Percentiles rank a stretch among this genome's conserved stretches.
Evolutionary conservation across 2,113 vertebrate genomes (phyloP).

Genomic region (Hypocryptadius cinnamomeus): DNA sequence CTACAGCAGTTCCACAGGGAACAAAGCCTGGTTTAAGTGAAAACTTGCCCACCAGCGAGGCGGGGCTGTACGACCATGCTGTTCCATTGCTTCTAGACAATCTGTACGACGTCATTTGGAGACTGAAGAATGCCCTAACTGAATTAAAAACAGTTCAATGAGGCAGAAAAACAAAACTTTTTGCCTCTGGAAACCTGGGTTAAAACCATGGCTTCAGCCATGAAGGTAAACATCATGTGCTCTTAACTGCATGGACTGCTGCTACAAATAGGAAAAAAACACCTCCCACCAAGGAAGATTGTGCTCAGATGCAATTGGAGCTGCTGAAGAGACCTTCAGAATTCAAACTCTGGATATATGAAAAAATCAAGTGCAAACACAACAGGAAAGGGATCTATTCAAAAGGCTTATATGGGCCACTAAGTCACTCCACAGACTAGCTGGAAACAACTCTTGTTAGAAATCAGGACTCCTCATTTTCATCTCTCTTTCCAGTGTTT

Average conservation of each 20-base stretch:
- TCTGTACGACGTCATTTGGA: fast-evolving
- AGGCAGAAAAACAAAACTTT: not conserved
- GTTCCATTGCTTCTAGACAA: not conserved
- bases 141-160: not conserved
- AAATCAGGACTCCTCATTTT: not conserved
- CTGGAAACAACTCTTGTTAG: not conserved
- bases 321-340: not conserved
- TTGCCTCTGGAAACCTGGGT: not conserved
- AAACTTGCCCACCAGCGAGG: fast-evolving
- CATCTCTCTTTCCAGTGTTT: not conserved
- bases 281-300: not conserved
- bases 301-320: not conserved
- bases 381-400: not conserved
- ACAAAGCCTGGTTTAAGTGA: not conserved
- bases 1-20: not conserved
- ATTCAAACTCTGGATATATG: not conserved
- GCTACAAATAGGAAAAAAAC: not conserved
- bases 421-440: not conserved
- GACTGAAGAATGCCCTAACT: not conserved
- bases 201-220: not conserved
- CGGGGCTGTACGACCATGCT: not conserved
- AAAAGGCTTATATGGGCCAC: not conserved
- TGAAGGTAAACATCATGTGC: not conserved
- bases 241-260: not conserved
- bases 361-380: not conserved